Evolutionary conservation across 2,888 invertebrate genomes (phyloP), one percentile per base, ranked within the genome.

Genomic region (Mimachlamys varia): DNA sequence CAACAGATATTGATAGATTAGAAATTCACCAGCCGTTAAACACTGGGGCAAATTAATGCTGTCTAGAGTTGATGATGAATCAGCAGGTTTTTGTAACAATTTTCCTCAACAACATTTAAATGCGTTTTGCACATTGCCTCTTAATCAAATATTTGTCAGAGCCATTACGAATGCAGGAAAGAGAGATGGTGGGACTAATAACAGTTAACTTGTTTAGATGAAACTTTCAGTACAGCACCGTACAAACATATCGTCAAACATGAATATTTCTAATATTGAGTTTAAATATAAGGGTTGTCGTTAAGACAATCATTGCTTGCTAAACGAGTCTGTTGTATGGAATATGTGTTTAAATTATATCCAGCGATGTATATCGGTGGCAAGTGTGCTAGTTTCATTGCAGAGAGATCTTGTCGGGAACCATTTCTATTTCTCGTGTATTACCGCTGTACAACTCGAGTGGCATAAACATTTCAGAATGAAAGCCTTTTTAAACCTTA

Each of bases 121-220:
- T 33, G 33, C 27, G 12, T 76, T 76, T 76, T 33, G 76, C 33
- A 76, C 12, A 33, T 33, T 76, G 76, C 33, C 33, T 76, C 76
- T 33, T 76, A 76, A 76, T 76, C 76, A 33, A 76, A 76, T 76
- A 76, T 76, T 22, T 76, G 58, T 58, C 76, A 15, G 76, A 33
- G 33, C 27, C 27, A 33, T 76, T 2, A 22, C 12, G 22, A 76
- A 76, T 13, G 33, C 33, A 13, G 76, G 15, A 33, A 27, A 33
- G 62, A n/a, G 22, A 22, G 22, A 62, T 62, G 22, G 7, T 33
- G 76, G 33, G 33, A 76, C 27, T 33, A 33, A 33, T 33, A 3
- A 33, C 22, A 76, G 76, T 33, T 33, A 76, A 76, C 76, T 33
- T 76, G 13, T 12, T 76, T 76, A 76, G 76, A 76, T 27, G 17